Conservation (phyloP, 2,888 invertebrate species). For the Netelia fuscicornis region DNA sequence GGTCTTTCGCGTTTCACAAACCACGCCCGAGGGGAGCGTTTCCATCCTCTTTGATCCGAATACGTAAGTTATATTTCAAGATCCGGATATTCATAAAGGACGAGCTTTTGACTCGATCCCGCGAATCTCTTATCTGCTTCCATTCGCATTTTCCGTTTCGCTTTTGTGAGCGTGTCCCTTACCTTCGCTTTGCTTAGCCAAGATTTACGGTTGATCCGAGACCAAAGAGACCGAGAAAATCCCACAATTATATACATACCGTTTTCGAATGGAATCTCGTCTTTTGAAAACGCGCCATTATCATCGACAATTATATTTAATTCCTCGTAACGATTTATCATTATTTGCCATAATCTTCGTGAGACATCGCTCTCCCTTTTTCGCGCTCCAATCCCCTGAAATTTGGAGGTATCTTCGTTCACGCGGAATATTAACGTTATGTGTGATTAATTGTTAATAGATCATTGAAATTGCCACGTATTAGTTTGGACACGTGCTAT, state of each 20-base stretch:
- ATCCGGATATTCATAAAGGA: conserved; percentile 63
- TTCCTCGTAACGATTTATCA: conserved; percentile 19
- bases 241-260: conserved; percentile 20
- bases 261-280: background rate
- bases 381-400: conserved; percentile 22
- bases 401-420: conserved; percentile 32
- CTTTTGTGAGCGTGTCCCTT: conserved; percentile 53
- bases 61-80: conserved; percentile 30
- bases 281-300: background rate
- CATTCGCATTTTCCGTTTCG: conserved; percentile 8
- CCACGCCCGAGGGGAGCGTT: conserved; percentile 38
- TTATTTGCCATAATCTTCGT: conserved; percentile 55
- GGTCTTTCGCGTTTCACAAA: conserved; percentile 21
- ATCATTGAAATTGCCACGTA: conserved; percentile 30
- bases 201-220: conserved; percentile 11
- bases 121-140: conserved; percentile 49
- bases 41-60: conserved; percentile 62
- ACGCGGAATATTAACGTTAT: background rate
- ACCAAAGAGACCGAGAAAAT: conserved; percentile 1
- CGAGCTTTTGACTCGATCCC: conserved; percentile 42
- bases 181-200: conserved; percentile 33
- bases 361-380: conserved; percentile 44
- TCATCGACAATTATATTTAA: conserved; percentile 28
- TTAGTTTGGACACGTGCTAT: conserved; percentile 47
- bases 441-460: conserved; percentile 56